Base-by-base conservation (phyloP, 2,888 invertebrate genomes). In the Campopleginae sp. region DNA sequence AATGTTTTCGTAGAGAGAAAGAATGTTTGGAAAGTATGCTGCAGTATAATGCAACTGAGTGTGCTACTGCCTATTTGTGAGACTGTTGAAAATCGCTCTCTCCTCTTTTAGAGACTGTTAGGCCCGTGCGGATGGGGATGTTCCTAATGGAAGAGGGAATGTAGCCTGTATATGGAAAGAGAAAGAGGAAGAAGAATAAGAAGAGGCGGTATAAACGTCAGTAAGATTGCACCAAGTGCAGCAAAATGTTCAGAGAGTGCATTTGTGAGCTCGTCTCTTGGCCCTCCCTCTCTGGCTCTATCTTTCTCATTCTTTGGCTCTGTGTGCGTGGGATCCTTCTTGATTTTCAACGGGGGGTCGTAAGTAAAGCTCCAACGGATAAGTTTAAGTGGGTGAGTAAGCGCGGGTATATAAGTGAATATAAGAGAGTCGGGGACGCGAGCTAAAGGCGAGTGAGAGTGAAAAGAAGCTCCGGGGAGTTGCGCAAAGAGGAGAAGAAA, bases 111-210 rank as follows among this genome's bases (percentile, higher is more conserved):
- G 38, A 75, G 72, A 80, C 82, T 78, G 80, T 83, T 86, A 80
- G 79, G 71, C 83, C 27, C 80, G 68, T 61, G 80, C 68, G 70
- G 79, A 82, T 82, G 70, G 70, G 70, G 70, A 85, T 86, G 87
- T 82, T 89, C 79, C 90, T 92, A 91, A 92, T 91, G 89, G 91
- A 91, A 84, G 88, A 84, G 89, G 91, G 91, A 92, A 92, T 90
- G 91, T 87, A 87, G 88, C 88, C 82, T 87, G 88, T 85, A 81
- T 82, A 86, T 54, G 85, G 79, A 88, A 38, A 74, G 54, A 61
- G 61, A 79, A 23, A 84, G 31, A 77, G 38, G 54, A 42, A 66
- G 54, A 79, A 12, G 19, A 44, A 76, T 66, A 78, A 42, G 51
- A 65, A 46, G 23, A 48, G 46, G 51, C 85, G 84, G 86, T 89